These are phyloP conservation scores for Schizopygopsis malacanthus DNA, from an alignment of 2,797 vertebrate species.

Conservation along the genomic window DNA sequence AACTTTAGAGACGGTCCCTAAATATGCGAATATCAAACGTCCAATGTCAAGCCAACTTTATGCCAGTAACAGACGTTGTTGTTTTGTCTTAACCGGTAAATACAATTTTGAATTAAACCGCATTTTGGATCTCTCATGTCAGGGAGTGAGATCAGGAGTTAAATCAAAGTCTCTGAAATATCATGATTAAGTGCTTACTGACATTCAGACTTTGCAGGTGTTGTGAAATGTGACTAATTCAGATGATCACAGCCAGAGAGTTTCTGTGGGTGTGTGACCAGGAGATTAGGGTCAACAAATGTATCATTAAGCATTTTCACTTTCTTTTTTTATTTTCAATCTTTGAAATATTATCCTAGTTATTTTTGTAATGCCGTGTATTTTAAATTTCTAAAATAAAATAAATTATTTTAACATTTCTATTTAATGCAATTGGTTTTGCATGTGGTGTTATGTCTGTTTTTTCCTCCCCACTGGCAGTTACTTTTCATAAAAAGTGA, in stretches of 20 bases:
- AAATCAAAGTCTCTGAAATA: background rate
- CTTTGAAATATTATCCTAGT: background rate
- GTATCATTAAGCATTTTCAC: background rate
- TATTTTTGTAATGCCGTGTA: no score
- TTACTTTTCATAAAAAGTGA: background rate
- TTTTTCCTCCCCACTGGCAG: no score
- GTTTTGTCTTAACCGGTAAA: accelerated
- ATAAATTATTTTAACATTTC: no score
- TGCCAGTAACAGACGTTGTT: no score
- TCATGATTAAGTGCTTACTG: background rate
- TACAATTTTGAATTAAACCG: background rate
- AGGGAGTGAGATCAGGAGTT: no score
- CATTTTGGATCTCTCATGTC: background rate
- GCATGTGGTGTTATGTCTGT: background rate
- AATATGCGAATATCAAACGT: no score
- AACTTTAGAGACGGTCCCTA: no score
- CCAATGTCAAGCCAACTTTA: no score
- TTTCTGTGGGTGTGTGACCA: conserved; percentile 29
- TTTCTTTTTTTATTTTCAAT: background rate
- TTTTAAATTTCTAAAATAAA: background rate
- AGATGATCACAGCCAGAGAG: background rate
- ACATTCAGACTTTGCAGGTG: background rate
- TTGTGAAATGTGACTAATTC: background rate
- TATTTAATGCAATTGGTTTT: background rate
- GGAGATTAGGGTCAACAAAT: background rate